These are phyloP conservation scores for Venusia cambrica DNA, from an alignment of 2,888 invertebrate species.

Conservation along the genomic window DNA sequence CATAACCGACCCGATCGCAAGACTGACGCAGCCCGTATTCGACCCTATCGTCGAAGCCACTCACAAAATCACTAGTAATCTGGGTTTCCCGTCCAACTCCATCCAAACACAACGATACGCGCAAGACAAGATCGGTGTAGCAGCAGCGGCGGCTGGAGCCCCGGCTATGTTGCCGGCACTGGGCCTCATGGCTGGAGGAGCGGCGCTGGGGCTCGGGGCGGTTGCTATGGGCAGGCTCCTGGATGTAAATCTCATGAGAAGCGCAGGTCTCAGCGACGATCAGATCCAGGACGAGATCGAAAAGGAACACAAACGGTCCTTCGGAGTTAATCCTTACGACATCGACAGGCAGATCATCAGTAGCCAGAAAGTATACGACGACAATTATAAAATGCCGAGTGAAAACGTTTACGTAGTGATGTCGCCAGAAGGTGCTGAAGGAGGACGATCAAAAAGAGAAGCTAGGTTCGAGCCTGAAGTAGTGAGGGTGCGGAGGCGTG, in stretches of 20 bases:
- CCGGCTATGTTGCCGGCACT: conserved; percentile 87
- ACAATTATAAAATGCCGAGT: conserved; percentile 78
- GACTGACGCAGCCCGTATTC: conserved; percentile 83
- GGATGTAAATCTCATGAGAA: conserved; percentile 83
- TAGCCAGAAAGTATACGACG: conserved; percentile 66
- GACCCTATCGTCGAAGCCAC: conserved; percentile 90
- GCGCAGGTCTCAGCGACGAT: conserved; percentile 65
- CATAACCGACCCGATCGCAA: conserved; percentile 80
- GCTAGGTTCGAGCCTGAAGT: conserved; percentile 48
- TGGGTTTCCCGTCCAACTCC: conserved; percentile 80
- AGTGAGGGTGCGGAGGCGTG: conserved; percentile 50
- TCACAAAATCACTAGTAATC: conserved; percentile 88
- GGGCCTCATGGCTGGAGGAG: conserved; percentile 90
- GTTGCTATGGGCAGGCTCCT: conserved; percentile 88
- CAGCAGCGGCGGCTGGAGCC: conserved; percentile 77
- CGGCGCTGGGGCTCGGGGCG: conserved; percentile 90
- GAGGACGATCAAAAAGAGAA: conserved; percentile 58
- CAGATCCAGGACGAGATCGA: conserved; percentile 63
- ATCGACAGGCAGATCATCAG: conserved; percentile 68
- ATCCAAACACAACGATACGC: conserved; percentile 70
- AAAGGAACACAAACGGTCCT: conserved; percentile 80
- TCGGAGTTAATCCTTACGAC: conserved; percentile 60
- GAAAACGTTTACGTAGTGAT: conserved; percentile 77
- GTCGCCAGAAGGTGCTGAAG: conserved; percentile 61
- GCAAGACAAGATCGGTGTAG: conserved; percentile 84